A percentile compares a stretch with the other conserved stretches of the same genome.
phyloP scores from a whole-genome alignment of 2,113 vertebrate species.

The Galbula dea region DNA sequence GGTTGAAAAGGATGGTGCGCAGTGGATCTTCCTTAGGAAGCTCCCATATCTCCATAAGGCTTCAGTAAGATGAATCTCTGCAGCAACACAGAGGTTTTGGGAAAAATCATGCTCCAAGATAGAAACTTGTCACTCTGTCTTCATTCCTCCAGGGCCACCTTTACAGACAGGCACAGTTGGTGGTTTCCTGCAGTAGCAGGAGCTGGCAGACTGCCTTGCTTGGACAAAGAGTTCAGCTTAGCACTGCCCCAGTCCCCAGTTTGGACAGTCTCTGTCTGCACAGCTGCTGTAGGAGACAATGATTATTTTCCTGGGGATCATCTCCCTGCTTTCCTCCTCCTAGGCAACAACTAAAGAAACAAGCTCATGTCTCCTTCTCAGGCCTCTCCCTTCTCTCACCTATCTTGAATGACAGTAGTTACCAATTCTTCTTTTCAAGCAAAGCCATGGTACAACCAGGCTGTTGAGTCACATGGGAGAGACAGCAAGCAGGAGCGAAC shows the following conservation, averaged over 20 bases:
- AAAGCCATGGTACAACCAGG: not conserved
- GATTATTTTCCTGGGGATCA: not conserved
- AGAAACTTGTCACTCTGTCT: not conserved
- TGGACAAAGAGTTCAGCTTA: not conserved
- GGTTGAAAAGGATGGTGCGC: not conserved
- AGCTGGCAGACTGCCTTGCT: not conserved
- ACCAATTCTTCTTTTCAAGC: not conserved
- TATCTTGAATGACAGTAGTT: not conserved
- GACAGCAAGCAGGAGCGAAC: not conserved
- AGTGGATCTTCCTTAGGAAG: not conserved
- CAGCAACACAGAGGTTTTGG: not conserved
- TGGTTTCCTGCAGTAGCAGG: not conserved
- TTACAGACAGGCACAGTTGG: not conserved
- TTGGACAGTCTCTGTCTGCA: not conserved
- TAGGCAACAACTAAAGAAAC: not conserved
- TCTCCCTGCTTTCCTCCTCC: not conserved
- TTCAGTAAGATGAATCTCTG: not conserved
- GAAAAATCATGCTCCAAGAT: rapidly evolving
- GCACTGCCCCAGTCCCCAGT: not conserved
- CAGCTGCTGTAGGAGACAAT: not conserved
- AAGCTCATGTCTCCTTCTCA: not conserved
- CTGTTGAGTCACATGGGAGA: not conserved
- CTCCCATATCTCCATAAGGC: not conserved
- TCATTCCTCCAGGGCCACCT: not conserved
- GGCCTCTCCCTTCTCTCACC: not conserved